These are phyloP conservation scores for Diadegma fenestrale DNA, from an alignment of 2,888 invertebrate species.

Conservation along the genomic window DNA sequence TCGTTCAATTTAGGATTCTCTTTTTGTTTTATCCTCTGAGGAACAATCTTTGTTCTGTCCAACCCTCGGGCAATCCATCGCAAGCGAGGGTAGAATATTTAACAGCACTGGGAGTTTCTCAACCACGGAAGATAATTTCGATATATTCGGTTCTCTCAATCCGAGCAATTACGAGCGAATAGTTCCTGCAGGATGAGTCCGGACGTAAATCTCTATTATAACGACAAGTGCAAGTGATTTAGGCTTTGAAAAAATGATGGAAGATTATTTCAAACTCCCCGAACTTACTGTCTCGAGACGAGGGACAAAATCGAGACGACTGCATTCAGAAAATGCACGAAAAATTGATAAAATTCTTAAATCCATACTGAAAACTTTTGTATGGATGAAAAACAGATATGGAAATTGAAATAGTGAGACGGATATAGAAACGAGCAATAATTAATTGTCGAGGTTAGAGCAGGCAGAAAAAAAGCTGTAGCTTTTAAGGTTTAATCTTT, in stretches of 20 bases:
- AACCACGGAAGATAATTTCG: conserved; percentile 14
- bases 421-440: neutral
- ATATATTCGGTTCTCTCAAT: conserved; percentile 8
- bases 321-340: too few relatives aligned
- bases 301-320: neutral
- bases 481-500: conserved; percentile 38
- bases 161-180: conserved; percentile 26
- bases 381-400: too few relatives aligned
- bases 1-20: conserved; percentile 2
- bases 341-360: too few relatives aligned
- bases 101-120: conserved; percentile 4
- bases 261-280: neutral
- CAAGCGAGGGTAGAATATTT: conserved; percentile 36
- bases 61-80: conserved; percentile 12
- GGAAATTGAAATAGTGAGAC: neutral
- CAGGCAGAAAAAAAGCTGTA: conserved; percentile 7
- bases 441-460: neutral
- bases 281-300: neutral
- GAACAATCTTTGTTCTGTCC: conserved; percentile 15
- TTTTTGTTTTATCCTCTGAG: conserved; percentile 1
- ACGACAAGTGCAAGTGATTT: neutral
- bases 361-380: too few relatives aligned
- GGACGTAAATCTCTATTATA: conserved; percentile 1
- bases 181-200: neutral
- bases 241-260: neutral